These are phyloP conservation scores for Schizopygopsis pylzovi DNA, from an alignment of 2,797 vertebrate genomes.

Conservation along the genomic window DNA sequence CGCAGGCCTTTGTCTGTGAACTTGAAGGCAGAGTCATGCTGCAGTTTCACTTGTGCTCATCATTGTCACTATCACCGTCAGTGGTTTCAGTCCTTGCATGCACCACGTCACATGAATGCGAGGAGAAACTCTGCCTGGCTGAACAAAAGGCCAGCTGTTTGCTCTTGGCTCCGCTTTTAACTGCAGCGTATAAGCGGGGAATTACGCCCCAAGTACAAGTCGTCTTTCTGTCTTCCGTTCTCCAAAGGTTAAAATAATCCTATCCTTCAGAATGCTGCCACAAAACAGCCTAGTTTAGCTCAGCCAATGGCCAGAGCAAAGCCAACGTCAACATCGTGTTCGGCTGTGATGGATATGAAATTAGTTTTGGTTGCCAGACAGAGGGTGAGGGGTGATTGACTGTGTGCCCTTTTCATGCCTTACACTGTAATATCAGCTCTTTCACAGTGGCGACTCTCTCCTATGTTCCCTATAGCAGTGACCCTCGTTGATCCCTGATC, in stretches of 20 bases:
- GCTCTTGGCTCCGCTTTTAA: conserved; percentile 69
- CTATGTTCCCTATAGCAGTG: conserved; percentile 54
- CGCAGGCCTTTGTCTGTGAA: conserved; percentile 53
- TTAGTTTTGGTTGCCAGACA: conserved; percentile 40
- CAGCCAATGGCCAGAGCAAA: conserved; percentile 42
- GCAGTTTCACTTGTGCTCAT: conserved; percentile 62
- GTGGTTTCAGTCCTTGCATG: conserved; percentile 66
- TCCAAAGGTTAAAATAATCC: conserved; percentile 69
- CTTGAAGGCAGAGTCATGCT: conserved; percentile 49
- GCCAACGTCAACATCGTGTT: conserved; percentile 42
- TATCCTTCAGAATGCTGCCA: conserved; percentile 61
- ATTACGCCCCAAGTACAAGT: conserved; percentile 69
- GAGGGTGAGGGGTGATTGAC: conserved; percentile 20
- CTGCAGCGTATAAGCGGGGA: conserved; percentile 56
- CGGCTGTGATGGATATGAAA: conserved; percentile 31
- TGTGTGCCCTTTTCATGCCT: conserved; percentile 54
- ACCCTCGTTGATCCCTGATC: conserved; percentile 62
- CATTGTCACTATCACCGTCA: conserved; percentile 56
- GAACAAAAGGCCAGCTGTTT: conserved; percentile 81
- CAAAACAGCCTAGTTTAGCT: conserved; percentile 65
- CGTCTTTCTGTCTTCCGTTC: conserved; percentile 72
- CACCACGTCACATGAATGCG: conserved; percentile 69
- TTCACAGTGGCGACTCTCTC: conserved; percentile 51
- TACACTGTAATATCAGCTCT: conserved; percentile 57
- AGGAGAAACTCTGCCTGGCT: conserved; percentile 70